Base-by-base conservation (phyloP, 2,888 invertebrate genomes). In the Exephanes ischioxanthus region DNA sequence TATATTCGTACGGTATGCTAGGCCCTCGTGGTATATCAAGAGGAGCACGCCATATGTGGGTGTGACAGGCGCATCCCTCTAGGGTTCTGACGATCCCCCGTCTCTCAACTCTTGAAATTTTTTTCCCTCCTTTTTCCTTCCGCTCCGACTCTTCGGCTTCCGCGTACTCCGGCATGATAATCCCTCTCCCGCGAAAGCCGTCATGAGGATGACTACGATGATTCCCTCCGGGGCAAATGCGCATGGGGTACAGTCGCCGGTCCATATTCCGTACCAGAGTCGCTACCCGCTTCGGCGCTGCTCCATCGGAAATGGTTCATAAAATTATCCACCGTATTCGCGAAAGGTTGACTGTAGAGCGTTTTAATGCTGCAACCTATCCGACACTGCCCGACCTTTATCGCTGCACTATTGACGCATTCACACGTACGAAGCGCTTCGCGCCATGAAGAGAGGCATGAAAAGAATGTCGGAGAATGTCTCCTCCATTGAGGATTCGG, bases 21-120 rank as follows among this genome's bases (percentile, higher is more conserved):
- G 79, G 67, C 45, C 45, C 61, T 68, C 14, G 73, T 70, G 30
- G 37, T 87, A 78, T 87, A 84, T 89, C 88, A 89, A 88, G 87
- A 84, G 87, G 88, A 87, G 87, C 92, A 92, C 91, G 92, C 91
- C 88, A 93, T 91, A 92, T 90, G 91, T 91, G 91, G 93, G 93
- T 91, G 93, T 89, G 91, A 90, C 90, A 58, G 67, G 70, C 84
- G 82, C 80, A 84, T 79, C 78, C 84, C 78, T 75, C 51, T 72
- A 77, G 77, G 79, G 76, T 85, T 83, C 80, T 80, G 84, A 86
- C 80, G 83, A 87, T 83, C 82, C 80, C 70, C 68, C 19, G 67
- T 71, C 71, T 19, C 73, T 55, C 63, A 33, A 73, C 61, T 80
- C 70, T 79, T 71, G 33, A 80, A 80, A 72, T 83, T 78, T 78